Evolutionary conservation across 2,888 invertebrate species (phyloP).

Genomic region (Octodonta nipae): DNA sequence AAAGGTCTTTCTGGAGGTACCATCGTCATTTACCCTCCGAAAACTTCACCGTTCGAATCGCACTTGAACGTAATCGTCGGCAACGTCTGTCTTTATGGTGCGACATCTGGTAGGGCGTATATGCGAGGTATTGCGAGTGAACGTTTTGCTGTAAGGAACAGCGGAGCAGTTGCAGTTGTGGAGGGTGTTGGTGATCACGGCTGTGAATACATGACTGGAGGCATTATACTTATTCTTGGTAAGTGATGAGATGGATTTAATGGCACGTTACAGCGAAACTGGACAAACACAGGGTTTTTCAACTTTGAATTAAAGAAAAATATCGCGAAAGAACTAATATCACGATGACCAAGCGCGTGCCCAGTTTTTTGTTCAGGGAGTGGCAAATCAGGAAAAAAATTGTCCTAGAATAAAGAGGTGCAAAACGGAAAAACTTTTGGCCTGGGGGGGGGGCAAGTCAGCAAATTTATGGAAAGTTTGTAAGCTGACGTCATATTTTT

Average conservation of each 20-base stretch:
- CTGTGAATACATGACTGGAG: constrained; percentile 99
- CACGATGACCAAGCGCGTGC: no score
- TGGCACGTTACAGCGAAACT: background rate
- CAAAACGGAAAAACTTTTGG: no score
- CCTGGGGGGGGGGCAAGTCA: no score
- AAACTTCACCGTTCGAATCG: constrained; percentile 71
- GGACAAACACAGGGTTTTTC: no score
- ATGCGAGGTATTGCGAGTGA: constrained; percentile 88
- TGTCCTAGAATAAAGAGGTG: no score
- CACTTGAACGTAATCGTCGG: constrained; percentile 94
- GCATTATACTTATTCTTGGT: constrained; percentile 68
- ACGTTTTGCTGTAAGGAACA: constrained; percentile 95
- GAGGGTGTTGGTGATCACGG: constrained; percentile 99
- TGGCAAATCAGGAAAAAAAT: no score
- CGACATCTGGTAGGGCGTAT: constrained; percentile 85
- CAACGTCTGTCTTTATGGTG: constrained; percentile 95
- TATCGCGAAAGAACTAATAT: no score
- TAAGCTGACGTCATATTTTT: no score
- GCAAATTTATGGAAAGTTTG: no score
- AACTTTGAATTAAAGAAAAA: no score
- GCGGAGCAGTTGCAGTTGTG: constrained; percentile 87
- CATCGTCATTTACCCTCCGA: constrained; percentile 84
- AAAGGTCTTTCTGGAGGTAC: constrained; percentile 90
- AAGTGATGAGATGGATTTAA: constrained; percentile 7
- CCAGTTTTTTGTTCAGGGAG: no score